Percentiles rank a stretch among this genome's conserved stretches.
phyloP scores from a whole-genome alignment of 2,888 invertebrate species.

The Reticulitermes lucifugus region DNA sequence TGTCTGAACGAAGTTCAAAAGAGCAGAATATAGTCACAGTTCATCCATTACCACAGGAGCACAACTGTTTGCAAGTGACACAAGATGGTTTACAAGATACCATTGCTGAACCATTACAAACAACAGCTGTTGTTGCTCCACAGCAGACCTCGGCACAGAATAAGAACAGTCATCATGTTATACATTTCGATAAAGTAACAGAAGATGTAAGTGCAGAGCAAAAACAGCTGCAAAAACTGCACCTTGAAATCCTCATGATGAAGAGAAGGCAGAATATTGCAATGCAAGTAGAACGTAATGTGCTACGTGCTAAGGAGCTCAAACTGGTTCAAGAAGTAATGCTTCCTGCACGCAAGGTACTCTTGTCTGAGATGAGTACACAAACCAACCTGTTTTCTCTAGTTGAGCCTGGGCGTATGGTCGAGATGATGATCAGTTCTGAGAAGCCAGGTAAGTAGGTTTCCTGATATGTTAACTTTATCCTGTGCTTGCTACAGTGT shows the following conservation, averaged over 20 bases:
- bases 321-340: background rate
- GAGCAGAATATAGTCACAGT: too few relatives aligned
- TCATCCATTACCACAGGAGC: background rate
- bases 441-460: background rate
- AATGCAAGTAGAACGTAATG: background rate
- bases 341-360: conserved; percentile 7
- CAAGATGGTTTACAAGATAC: background rate
- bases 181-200: background rate
- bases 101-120: background rate
- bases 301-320: conserved; percentile 5
- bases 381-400: conserved; percentile 15
- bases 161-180: background rate
- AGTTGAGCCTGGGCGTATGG: conserved; percentile 10
- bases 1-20: too few relatives aligned
- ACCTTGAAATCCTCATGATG: background rate
- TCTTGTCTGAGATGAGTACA: background rate
- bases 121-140: background rate
- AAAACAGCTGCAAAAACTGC: background rate
- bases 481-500: too few relatives aligned
- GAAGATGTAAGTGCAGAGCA: background rate
- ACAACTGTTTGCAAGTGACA: background rate
- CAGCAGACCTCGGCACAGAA: background rate
- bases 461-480: background rate
- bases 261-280: conserved; percentile 11
- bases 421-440: background rate